These are phyloP conservation scores for Teleopsis dalmanni DNA, from an alignment of 1,140 invertebrate genomes.

Conservation along the genomic window DNA sequence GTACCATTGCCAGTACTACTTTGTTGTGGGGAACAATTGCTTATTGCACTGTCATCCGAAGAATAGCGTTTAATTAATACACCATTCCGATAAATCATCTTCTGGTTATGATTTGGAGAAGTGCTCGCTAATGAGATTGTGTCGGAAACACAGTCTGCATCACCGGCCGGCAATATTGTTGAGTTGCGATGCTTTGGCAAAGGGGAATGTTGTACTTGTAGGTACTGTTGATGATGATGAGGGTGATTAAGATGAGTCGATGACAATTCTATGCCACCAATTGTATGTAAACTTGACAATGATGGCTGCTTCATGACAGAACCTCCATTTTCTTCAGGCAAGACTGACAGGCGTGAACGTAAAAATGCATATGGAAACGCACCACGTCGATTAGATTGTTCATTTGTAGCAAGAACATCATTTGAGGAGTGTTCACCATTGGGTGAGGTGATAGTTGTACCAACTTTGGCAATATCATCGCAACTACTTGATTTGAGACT, in stretches of 20 bases:
- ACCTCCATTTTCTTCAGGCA: slow-evolving; percentile 61
- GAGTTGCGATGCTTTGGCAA: slow-evolving; percentile 13
- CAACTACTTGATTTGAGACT: slow-evolving; percentile 41
- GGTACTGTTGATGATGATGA: not conserved
- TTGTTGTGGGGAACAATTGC: slow-evolving; percentile 18
- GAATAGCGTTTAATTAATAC: slow-evolving; percentile 18
- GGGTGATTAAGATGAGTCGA: not conserved
- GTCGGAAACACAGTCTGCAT: slow-evolving; percentile 4
- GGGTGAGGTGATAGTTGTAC: slow-evolving; percentile 12
- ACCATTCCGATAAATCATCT: slow-evolving; percentile 15
- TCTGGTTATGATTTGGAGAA: slow-evolving; percentile 15
- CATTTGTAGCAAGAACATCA: slow-evolving; percentile 1
- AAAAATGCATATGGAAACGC: slow-evolving; percentile 73
- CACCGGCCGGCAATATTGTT: slow-evolving; percentile 5
- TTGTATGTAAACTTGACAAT: slow-evolving; percentile 15
- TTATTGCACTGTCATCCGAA: slow-evolving; percentile 20
- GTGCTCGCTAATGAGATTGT: slow-evolving; percentile 13
- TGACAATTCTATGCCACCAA: not conserved
- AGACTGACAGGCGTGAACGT: slow-evolving; percentile 62
- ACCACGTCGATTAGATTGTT: slow-evolving; percentile 36
- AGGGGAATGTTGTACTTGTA: slow-evolving; percentile 11
- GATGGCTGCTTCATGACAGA: slow-evolving; percentile 49
- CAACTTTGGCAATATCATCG: slow-evolving; percentile 42
- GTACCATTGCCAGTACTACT: slow-evolving; percentile 8
- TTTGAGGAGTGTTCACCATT: not conserved